Base-by-base conservation (phyloP, 2,797 vertebrate genomes). In the Oceanodroma leucorhoa region DNA sequence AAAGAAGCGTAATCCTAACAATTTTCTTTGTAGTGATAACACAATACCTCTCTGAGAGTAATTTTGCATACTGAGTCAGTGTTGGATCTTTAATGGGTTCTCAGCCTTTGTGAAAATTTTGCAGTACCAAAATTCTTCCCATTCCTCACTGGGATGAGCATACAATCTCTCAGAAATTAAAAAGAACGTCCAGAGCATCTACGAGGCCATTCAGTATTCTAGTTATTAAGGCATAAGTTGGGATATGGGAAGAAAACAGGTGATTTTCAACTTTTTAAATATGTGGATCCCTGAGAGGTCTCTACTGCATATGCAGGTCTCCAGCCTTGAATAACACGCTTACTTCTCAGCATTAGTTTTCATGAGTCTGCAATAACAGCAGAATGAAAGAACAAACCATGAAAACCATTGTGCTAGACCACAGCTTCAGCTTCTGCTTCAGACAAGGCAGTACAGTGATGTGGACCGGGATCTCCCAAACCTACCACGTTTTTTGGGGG, bases 401-500 rank as follows among this genome's bases (percentile, higher is more conserved):
- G 8, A 87, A 87, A 89, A 46, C 11, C 54, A 46, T 1, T 11
- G 24, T 61, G 71, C 26, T 40, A 48, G 41, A 67, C 10, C 29
- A 77, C n/a, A 64, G 53, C 16, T 26, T 19, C 27, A 90, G 48
- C 38, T 90, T 51, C 55, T 46, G 23, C 27, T 48, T 85, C 58
- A 72, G 51, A 70, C 51, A 79, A 50, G 19, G 34, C 57, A 84
- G 29, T 7, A 62, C 43, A 70, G 10, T 11, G 48, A 58, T 7
- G 14, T 0, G 2, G 41, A 71, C 10, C 5, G 4, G 7, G 26
- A 78, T 53, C 30, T 83, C 24, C 29, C 43, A 86, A 53, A 70
- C 2, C 21, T 29, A 60, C 12, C 17, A 26, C 1, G 1, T 29
- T 51, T 61, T 50, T 40, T 1, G 6, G 18, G 14, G 8, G 10